Evolutionary conservation across 2,888 invertebrate species (phyloP), one percentile per base, ranked within the genome.

Genomic region (Shargacucullia verbasci): DNA sequence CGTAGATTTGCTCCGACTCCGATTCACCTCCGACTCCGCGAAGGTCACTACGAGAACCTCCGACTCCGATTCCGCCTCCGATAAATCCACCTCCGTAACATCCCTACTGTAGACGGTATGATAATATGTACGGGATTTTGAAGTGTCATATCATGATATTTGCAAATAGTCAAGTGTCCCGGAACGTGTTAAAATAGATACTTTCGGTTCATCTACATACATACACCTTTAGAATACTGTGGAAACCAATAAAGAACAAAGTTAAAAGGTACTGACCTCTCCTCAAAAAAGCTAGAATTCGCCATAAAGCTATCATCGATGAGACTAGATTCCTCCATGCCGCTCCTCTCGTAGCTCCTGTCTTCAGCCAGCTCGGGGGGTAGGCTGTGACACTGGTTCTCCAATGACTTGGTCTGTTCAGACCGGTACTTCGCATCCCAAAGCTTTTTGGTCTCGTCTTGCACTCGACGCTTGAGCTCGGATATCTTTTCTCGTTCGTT

Each of bases 401-500:
- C 90, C 15, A 86, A 57, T 0, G 88, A 88, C 44, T 86, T 79
- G 59, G 53, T 55, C 2, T 73, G 65, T 29, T 73, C 76, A 2
- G 73, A 39, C 0, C 76, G 58, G 39, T 76, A 81, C 49, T 89
- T 87, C 60, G 91, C 90, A 74, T 98, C 97, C 97, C 98, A 99
- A 73, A 98, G 96, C 14, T 97, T 97, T 69, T 97, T 96, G 2
- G 98, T 98, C 88, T 98, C 98, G 84, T 98, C 97, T 80, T 98
- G 98, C 0, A 97, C 98, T 43, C 97, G 95, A 72, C 97, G 95
- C 82, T 98, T 98, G 53, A 98, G 89, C 80, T 98, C 98, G 60
- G 96, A 95, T 73, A 98, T 97, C 78, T 98, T 96, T 74, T 98
- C 96, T 35, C 98, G 95, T 88, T 98, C 98, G 83, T 98, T 97